Base-by-base conservation (phyloP, 2,888 invertebrate genomes). In the Hermaeophaga mercurialis region DNA sequence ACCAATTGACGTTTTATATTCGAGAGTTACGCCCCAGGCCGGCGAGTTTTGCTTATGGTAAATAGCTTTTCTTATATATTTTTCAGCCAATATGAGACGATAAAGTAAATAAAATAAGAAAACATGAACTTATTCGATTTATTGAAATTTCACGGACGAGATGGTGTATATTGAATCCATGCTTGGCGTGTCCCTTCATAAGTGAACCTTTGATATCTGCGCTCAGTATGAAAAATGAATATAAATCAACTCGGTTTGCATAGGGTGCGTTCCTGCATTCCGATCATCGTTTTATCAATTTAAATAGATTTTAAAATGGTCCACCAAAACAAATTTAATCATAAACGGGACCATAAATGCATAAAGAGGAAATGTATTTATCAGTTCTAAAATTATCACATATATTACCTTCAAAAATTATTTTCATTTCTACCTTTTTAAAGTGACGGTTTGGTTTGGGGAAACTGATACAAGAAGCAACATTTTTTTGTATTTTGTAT, bases 121-220 rank as follows among this genome's bases (percentile, higher is more conserved):
- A 71, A 73, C 73, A 73, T 72, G 73, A 73, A 75, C 70, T 75
- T 75, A 76, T 75, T 75, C 75, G 72, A 75, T 75, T 77, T 75
- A 71, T 66, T 66, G 72, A 74, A 73, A 74, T 75, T 76, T 74
- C 74, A 67, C 70, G 70, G 69, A 68, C 58, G 55, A 33, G 38
- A 44, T 34, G 52, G 44, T 44, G 47, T 53, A 53, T 47, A 57
- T 49, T 26, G 41, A 31, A 44, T 44, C 28, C 34, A 38, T 47
- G 17, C 22, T 41, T 18, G 46, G 15, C 28, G 39, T 18, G 46
- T 24, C 48, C 38, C 18, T 44, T 43, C 52, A 36, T 45, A 44
- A 53, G 44, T 45, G 46, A 53, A 28, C 26, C 43, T 45, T 45
- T 36, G 31, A 19, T 18, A 46, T 45, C 44, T 28, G 33, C 14